Percentiles rank a stretch among this genome's conserved stretches.
Evolutionary conservation across 2,888 invertebrate species (phyloP).

Genomic region (Zonitis immaculata): DNA sequence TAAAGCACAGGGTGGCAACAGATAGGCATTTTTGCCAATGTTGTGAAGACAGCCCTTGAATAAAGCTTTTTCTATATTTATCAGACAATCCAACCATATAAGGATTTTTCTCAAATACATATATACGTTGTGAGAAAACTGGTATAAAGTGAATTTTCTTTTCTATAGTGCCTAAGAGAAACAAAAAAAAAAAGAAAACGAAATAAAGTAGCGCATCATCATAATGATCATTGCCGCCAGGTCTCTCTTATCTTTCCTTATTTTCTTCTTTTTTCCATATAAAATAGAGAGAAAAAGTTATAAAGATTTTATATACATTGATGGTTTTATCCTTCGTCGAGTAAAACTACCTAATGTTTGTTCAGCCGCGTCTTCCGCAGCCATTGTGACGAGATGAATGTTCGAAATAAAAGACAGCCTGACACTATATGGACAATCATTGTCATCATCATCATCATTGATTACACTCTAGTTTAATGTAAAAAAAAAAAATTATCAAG

Average conservation of each 20-base stretch:
- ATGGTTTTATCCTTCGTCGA: slow-evolving; percentile 20
- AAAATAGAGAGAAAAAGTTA: background rate
- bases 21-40: too few relatives aligned
- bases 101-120: background rate
- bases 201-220: background rate
- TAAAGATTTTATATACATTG: slow-evolving; percentile 1
- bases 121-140: too few relatives aligned
- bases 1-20: too few relatives aligned
- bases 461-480: background rate
- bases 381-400: slow-evolving; percentile 18
- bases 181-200: background rate
- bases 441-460: slow-evolving; percentile 4
- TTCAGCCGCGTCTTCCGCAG: slow-evolving; percentile 23
- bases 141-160: background rate
- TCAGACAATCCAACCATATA: background rate
- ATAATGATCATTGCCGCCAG: background rate
- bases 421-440: slow-evolving; percentile 6
- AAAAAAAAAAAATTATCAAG: background rate
- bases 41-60: too few relatives aligned
- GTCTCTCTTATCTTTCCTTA: background rate
- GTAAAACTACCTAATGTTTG: slow-evolving; percentile 21
- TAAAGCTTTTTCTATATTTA: background rate
- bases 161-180: too few relatives aligned
- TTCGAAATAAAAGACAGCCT: slow-evolving; percentile 11
- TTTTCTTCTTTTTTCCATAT: background rate